A percentile compares a stretch with the other conserved stretches of the same genome.
Conservation (phyloP, 2,797 vertebrate species). For the Steatocranus sp. region DNA sequence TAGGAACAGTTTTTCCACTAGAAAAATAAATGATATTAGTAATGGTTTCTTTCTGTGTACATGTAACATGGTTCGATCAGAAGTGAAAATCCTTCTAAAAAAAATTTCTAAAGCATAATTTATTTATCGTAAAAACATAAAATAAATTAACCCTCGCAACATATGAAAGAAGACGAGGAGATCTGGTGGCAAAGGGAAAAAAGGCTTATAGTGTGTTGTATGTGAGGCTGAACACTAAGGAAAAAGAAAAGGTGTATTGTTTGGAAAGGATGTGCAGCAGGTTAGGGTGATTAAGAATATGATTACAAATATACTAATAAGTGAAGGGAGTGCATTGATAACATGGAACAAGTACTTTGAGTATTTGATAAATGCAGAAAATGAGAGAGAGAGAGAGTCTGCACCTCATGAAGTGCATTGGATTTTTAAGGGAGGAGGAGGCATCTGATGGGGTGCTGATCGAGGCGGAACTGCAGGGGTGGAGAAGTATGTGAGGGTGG, state of each 20-base stretch:
- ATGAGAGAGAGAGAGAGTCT: neutral
- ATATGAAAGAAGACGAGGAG: neutral
- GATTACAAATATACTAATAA: neutral
- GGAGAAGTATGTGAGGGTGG: neutral
- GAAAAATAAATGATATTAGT: neutral
- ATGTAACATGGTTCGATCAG: neutral
- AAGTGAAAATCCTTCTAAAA: neutral
- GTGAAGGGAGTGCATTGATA: neutral
- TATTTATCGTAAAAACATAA: neutral
- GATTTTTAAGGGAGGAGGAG: neutral
- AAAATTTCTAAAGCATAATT: neutral
- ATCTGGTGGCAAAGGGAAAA: neutral
- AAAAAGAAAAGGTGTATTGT: neutral
- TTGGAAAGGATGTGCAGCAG: neutral
- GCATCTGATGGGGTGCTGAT: neutral
- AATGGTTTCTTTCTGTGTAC: neutral
- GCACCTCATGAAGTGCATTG: neutral
- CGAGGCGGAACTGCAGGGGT: neutral
- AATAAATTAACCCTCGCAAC: fast-evolving
- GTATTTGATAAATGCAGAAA: neutral
- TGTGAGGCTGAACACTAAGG: neutral
- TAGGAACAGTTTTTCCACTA: neutral
- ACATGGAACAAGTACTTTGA: neutral
- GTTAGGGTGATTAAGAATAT: neutral
- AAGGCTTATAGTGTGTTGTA: neutral